Evolutionary conservation across 2,113 vertebrate species (phyloP), one percentile per base, ranked within the genome.

Genomic region (Sylvilagus bachmani): DNA sequence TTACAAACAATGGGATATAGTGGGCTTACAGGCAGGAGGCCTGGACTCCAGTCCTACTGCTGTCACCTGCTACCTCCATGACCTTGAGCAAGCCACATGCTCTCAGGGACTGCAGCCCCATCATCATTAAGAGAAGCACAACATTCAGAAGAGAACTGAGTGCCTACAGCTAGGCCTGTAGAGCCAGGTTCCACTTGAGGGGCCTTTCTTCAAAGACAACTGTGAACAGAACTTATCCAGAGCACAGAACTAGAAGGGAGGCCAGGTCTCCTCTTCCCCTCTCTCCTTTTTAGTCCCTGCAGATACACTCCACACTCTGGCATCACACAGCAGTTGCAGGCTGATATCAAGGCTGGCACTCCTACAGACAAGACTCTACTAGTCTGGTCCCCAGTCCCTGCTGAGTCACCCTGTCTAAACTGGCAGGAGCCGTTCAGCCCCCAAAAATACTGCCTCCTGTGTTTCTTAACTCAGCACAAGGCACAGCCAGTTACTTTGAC

Each of bases 11-110:
- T 17, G 4, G 29, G 77, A 71, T 25, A 55, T 22, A 61, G 12
- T 67, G 36, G 33, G 33, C 49, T 27, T 11, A 67, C 4, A 77
- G 74, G 74, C 12, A 58, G 55, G 25, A 90, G 58, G 71, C 49
- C 91, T 87, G 58, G 71, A 73, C 66, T 44, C 1, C 21, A 79
- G 84, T 77, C 83, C 81, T 69, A 31, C 33, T 78, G 85, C 71
- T 94, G 44, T 86, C 81, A 95, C 36, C 74, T 89, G 55, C 58
- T 73, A 70, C 55, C 24, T 92, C 73, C 6, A 38, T 83, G 62
- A 89, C 77, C 86, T 74, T 86, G 25, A 93, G 58, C 53, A 95
- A 96, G 81, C 88, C 95, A 92, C 94, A 93, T 95, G 75, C 94
- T 94, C 69, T 96, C 14, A 14, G 89, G 94, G 58, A 78, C 91